Base-by-base conservation (phyloP, 2,888 invertebrate genomes). In the Phoenoteleia sp. region DNA sequence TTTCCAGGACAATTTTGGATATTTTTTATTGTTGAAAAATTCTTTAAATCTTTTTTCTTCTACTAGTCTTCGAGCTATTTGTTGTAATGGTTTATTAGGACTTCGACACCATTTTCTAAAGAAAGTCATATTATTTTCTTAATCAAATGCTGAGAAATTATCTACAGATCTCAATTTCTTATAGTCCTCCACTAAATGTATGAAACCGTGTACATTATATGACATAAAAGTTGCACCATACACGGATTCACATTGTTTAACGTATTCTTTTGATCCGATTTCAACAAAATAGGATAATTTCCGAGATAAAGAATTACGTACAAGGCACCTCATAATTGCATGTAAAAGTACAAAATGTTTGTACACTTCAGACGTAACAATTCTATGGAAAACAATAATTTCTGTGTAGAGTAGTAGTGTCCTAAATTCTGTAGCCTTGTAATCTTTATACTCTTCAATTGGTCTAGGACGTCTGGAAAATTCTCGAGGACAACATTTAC, bases 51-150 rank as follows among this genome's bases (percentile, higher is more conserved):
- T 33, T 27, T 49, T 21, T 29, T 49, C 36, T 49, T 66, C 49
- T 49, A 47, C n/a, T 23, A 66, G 9, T n/a, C 49, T 7, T 15
- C 72, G 56, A 19, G 27, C 25, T 29, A 72, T 45, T 72, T 58
- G 72, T 17, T 58, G 58, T 2, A 72, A 39, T 33, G 29, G 42
- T 13, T n/a, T 11, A 29, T 58, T 29, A 11, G 29, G 72, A 47
- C 58, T 72, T 13, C 36, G 58, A n/a, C 25, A 39, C 45, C 45
- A 47, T 58, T 72, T 72, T 29, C 47, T 19, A 39, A 72, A 72
- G 45, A 58, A 58, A 2, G 56, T 13, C 58, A 72, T 72, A 19
- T 72, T 72, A 15, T n/a, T 72, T 42, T 72, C 72, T 27, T 72
- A 58, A 7, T 45, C 21, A 29, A 72, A 72, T 19, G 72, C 58